Percentiles rank a stretch among this genome's conserved stretches.
These are phyloP conservation scores for Prorops nasuta DNA, from an alignment of 1,140 invertebrate genomes.

Conservation along the genomic window DNA sequence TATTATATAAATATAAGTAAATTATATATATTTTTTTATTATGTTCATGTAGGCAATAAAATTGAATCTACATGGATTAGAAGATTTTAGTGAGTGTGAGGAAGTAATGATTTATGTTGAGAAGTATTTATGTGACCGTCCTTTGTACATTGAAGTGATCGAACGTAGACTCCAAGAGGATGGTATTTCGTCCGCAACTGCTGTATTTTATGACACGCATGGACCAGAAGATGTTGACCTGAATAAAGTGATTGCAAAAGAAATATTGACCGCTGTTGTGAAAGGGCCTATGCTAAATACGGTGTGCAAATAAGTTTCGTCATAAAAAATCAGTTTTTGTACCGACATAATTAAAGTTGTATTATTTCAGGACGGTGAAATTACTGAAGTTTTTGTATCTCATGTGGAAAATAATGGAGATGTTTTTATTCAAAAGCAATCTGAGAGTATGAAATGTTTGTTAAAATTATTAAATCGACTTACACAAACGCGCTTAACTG, in stretches of 20 bases:
- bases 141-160: slow-evolving; percentile 20
- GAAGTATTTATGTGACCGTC: slow-evolving; percentile 25
- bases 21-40: slow-evolving; percentile 10
- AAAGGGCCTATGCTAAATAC: slow-evolving; percentile 10
- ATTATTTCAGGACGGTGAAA: slow-evolving; percentile 31
- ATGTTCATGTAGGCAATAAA: slow-evolving; percentile 57
- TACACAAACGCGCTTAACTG: slow-evolving; percentile 25
- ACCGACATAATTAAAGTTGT: background rate
- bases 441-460: slow-evolving; percentile 42
- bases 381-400: slow-evolving; percentile 49
- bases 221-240: slow-evolving; percentile 34
- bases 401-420: slow-evolving; percentile 48
- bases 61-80: slow-evolving; percentile 61
- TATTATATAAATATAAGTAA: slow-evolving; percentile 6
- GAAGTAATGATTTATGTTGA: slow-evolving; percentile 23
- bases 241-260: slow-evolving; percentile 34
- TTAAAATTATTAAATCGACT: slow-evolving; percentile 34
- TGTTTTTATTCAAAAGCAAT: slow-evolving; percentile 53
- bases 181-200: slow-evolving; percentile 10
- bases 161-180: slow-evolving; percentile 10
- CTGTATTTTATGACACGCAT: slow-evolving; percentile 30
- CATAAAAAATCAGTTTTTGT: background rate
- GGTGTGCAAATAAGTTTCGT: background rate
- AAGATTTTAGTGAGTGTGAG: slow-evolving; percentile 53
- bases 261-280: slow-evolving; percentile 25